Evolutionary conservation across 1,140 invertebrate genomes (phyloP).

Genomic region (Diprion similis): DNA sequence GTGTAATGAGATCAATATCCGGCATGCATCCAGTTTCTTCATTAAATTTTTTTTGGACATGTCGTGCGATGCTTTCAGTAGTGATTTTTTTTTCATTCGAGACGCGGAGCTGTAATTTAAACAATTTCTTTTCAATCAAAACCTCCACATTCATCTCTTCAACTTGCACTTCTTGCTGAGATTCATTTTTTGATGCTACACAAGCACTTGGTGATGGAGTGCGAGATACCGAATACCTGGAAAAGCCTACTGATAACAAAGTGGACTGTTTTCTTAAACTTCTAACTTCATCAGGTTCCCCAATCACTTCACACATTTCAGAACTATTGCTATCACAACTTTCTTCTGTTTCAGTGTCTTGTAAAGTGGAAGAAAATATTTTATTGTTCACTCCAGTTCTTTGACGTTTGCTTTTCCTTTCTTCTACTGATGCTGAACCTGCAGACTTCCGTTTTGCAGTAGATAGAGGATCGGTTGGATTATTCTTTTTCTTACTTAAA

Average conservation of each 20-base stretch:
- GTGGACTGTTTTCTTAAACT: conserved; percentile 33
- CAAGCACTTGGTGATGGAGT: conserved; percentile 34
- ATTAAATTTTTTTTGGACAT: conserved; percentile 36
- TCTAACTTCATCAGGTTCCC: neutral
- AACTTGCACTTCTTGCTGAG: neutral
- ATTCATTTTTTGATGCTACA: neutral
- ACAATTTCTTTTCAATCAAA: conserved; percentile 35
- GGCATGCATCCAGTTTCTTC: conserved; percentile 43
- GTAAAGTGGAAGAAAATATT: neutral
- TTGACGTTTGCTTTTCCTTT: conserved; percentile 32
- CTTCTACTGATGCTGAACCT: neutral
- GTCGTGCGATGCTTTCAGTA: conserved; percentile 28
- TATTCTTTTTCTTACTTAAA: neutral
- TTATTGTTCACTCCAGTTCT: conserved; percentile 10
- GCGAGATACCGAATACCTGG: conserved; percentile 28
- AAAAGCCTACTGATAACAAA: conserved; percentile 43
- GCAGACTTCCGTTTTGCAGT: conserved; percentile 26
- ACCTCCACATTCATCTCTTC: conserved; percentile 38
- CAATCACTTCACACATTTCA: conserved; percentile 11
- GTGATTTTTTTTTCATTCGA: conserved; percentile 34
- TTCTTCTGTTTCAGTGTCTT: conserved; percentile 10
- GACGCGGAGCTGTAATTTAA: conserved; percentile 39
- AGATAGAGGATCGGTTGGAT: neutral
- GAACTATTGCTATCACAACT: conserved; percentile 27
- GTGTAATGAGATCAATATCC: conserved; percentile 36